Base-by-base conservation (phyloP, 2,797 vertebrate genomes). In the Muraenolepis orangiensis region DNA sequence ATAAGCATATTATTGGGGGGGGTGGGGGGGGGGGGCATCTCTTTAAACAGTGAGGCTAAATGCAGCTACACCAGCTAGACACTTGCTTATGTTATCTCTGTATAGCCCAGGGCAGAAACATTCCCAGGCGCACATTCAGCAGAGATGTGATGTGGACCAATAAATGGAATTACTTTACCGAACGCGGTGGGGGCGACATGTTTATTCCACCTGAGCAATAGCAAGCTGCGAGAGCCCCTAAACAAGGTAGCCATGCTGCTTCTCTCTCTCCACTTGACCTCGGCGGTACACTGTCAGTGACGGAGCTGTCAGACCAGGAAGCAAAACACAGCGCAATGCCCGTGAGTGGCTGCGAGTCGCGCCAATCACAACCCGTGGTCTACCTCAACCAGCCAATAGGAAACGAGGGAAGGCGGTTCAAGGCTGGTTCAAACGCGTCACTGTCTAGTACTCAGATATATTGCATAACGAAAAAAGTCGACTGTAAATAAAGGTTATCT, bases 231-330 rank as follows among this genome's bases (percentile, higher is more conserved):
- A 78, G 91, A 92, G 75, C 89, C 88, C 89, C 92, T 91, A 69
- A 94, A 90, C 76, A 94, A 75, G 71, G 91, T 92, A 76, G 94
- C 93, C 94, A 95, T 95, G 85, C 89, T 94, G n/a, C n/a, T n/a
- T n/a, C n/a, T n/a, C n/a, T 91, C 74, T 88, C 78, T 85, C 85
- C 85, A 82, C 87, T 88, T 92, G 90, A 93, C 92, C 93, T 93
- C 87, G 28, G 83, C 75, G 82, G 32, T 72, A 74, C 84, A 71
- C 81, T 87, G 86, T 88, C 90, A 91, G 89, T 86, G 89, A 88
- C 77, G 86, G 84, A 91, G 88, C 87, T 90, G 88, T 79, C 87
- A 85, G 80, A 51, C 76, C 84, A 84, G 85, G 80, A 87, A 89
- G 75, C 77, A 20, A 14, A 76, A 66, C 69, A 57, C 2, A n/a